A percentile compares a stretch with the other conserved stretches of the same genome.
Evolutionary conservation across 2,888 invertebrate genomes (phyloP).

Genomic region (Noctua janthe): DNA sequence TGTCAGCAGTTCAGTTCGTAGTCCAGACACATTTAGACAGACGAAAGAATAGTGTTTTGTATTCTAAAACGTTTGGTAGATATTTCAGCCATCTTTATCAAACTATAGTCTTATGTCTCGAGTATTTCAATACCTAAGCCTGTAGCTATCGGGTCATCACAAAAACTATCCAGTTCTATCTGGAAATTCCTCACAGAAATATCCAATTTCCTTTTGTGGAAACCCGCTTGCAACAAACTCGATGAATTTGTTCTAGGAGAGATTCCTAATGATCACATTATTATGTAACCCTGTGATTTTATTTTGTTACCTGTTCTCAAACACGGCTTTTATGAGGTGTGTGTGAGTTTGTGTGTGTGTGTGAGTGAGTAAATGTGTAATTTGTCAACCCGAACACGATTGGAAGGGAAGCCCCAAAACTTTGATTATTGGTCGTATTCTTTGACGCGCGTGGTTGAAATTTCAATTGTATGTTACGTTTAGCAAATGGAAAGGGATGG

Average conservation of each 20-base stretch:
- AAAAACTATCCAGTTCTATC: background rate
- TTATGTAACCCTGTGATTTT: constrained; percentile 31
- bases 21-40: background rate
- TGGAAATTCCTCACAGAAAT: constrained; percentile 22
- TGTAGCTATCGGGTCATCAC: background rate
- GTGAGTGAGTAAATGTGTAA: constrained; percentile 37
- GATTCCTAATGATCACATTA: constrained; percentile 21
- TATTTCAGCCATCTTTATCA: background rate
- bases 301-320: constrained; percentile 13
- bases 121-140: background rate
- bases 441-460: constrained; percentile 56
- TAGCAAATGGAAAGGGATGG: background rate
- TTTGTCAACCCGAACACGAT: constrained; percentile 46
- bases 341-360: background rate
- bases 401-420: constrained; percentile 45
- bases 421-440: constrained; percentile 53
- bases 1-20: background rate
- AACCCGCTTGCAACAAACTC: constrained; percentile 1
- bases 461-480: constrained; percentile 36
- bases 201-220: constrained; percentile 6
- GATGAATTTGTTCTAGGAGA: constrained; percentile 13
- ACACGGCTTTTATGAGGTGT: background rate
- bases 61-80: background rate
- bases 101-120: background rate
- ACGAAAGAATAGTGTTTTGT: background rate